A percentile compares a stretch with the other conserved stretches of the same genome.
These are phyloP conservation scores for Pungitius pungitius DNA, from an alignment of 2,113 vertebrate species.

Conservation along the genomic window DNA sequence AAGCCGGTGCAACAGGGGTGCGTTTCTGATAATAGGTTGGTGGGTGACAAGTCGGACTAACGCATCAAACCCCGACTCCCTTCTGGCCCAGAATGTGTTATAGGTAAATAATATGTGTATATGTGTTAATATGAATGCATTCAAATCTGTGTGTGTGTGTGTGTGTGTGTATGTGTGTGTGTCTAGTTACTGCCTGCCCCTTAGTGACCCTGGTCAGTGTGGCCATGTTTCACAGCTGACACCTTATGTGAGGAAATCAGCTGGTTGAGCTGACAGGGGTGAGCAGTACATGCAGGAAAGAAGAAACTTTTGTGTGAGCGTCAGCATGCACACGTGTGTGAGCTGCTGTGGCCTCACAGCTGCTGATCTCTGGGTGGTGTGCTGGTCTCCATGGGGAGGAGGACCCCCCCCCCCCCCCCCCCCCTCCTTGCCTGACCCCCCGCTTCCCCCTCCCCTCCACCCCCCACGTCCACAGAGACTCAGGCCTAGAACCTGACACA, in stretches of 20 bases:
- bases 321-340: conserved; percentile 25
- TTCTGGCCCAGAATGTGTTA: conserved; percentile 10
- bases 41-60: conserved; percentile 33
- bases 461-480: conserved; percentile 54
- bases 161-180: background rate
- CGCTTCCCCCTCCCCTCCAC: conserved; percentile 10
- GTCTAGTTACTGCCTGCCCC: background rate
- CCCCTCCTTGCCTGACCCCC: conserved; percentile 36
- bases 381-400: conserved; percentile 40
- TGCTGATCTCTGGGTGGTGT: conserved; percentile 61
- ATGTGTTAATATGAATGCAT: conserved; percentile 1
- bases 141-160: background rate
- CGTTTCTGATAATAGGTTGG: conserved; percentile 51
- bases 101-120: background rate
- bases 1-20: conserved; percentile 64
- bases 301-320: conserved; percentile 54
- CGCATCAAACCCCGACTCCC: conserved; percentile 14
- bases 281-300: conserved; percentile 43
- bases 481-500: conserved; percentile 68
- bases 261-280: conserved; percentile 45
- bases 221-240: conserved; percentile 37
- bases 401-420: conserved; percentile 13
- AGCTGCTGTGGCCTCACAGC: conserved; percentile 48
- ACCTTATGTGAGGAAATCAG: conserved; percentile 59
- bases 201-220: conserved; percentile 18